Evolutionary conservation across 2,888 invertebrate genomes (phyloP).

Genomic region (Cyrtodaria siliqua): DNA sequence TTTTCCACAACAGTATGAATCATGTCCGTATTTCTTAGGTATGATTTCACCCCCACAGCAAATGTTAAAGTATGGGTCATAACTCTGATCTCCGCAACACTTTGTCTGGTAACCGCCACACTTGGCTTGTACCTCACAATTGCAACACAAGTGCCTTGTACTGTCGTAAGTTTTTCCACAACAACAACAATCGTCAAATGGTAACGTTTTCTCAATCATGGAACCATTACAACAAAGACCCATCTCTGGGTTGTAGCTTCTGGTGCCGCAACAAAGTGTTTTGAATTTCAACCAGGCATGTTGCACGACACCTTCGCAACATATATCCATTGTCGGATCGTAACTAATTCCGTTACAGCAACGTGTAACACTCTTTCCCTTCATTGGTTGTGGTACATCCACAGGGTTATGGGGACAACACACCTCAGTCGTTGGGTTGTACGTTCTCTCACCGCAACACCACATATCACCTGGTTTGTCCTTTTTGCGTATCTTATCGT

Average conservation of each 20-base stretch:
- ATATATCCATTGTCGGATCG: slow-evolving; percentile 49
- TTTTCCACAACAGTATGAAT: slow-evolving; percentile 53
- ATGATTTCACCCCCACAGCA: slow-evolving; percentile 48
- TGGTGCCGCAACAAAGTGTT: slow-evolving; percentile 44
- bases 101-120: slow-evolving; percentile 43
- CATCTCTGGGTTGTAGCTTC: slow-evolving; percentile 57
- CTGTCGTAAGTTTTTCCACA: slow-evolving; percentile 44
- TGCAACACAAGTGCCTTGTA: slow-evolving; percentile 50
- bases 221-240: slow-evolving; percentile 51
- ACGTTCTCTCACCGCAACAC: slow-evolving; percentile 50
- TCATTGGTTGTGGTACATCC: slow-evolving; percentile 41
- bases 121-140: slow-evolving; percentile 49
- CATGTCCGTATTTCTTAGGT: slow-evolving; percentile 46
- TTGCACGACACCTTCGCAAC: slow-evolving; percentile 50
- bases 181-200: slow-evolving; percentile 58
- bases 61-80: slow-evolving; percentile 36
- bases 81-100: slow-evolving; percentile 47
- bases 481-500: slow-evolving; percentile 36
- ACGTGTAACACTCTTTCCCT: slow-evolving; percentile 43
- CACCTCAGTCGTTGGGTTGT: slow-evolving; percentile 43
- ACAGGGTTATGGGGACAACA: slow-evolving; percentile 39
- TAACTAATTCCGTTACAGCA: slow-evolving; percentile 49
- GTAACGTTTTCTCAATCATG: slow-evolving; percentile 48
- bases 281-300: slow-evolving; percentile 48
- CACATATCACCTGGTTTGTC: slow-evolving; percentile 39